phyloP scores from a whole-genome alignment of 2,113 vertebrate species.

The Xiphophorus hellerii region DNA sequence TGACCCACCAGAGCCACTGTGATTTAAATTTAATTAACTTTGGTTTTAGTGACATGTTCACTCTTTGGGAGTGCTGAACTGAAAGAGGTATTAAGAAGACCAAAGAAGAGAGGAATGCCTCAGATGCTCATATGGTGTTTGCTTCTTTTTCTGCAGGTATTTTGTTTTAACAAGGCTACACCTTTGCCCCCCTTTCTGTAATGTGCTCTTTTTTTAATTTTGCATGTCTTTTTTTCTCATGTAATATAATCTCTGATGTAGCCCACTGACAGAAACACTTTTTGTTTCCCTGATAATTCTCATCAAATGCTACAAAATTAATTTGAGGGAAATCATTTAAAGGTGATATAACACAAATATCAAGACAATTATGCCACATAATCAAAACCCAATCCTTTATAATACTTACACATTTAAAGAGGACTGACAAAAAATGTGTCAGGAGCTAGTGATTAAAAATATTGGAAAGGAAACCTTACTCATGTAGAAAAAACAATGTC shows the following conservation, averaged over 20 bases:
- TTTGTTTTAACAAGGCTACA: slow-evolving; percentile 68
- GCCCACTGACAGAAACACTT: not conserved
- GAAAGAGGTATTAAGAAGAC: slow-evolving; percentile 35
- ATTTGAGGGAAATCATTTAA: not conserved
- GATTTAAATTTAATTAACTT: slow-evolving; percentile 63
- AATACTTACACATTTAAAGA: not conserved
- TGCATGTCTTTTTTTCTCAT: not conserved
- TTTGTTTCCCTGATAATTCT: not conserved
- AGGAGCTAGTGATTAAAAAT: not conserved
- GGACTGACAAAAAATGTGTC: not conserved
- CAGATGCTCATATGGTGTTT: slow-evolving; percentile 44
- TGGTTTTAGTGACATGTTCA: slow-evolving; percentile 55
- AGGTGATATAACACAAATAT: not conserved
- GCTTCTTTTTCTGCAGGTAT: slow-evolving; percentile 52
- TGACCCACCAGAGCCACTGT: slow-evolving; percentile 46
- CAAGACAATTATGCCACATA: not conserved
- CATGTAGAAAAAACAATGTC: not conserved
- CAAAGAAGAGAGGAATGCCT: slow-evolving; percentile 24
- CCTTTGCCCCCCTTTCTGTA: slow-evolving; percentile 54
- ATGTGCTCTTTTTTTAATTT: slow-evolving; percentile 30
- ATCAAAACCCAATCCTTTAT: not conserved
- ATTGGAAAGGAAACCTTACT: not conserved
- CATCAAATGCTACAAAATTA: not conserved
- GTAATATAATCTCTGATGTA: slow-evolving; percentile 8
- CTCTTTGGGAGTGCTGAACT: slow-evolving; percentile 42